Percentiles rank a stretch among this genome's conserved stretches.
Conservation (phyloP, 2,888 invertebrate genomes). For the Cyrtodaria siliqua region DNA sequence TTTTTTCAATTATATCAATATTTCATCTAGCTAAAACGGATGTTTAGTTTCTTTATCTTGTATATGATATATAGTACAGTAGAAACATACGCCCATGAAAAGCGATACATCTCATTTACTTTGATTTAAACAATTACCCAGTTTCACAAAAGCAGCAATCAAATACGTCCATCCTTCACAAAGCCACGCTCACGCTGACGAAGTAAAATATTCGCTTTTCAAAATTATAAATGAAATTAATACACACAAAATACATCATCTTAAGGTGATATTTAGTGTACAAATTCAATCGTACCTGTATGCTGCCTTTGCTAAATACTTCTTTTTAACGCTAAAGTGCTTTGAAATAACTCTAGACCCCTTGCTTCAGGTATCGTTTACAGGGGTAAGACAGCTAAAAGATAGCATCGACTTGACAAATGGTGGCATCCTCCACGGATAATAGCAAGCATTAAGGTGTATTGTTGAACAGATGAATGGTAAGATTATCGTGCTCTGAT, state of each 20-base stretch:
- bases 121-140: conserved; percentile 36
- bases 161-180: no score
- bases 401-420: conserved; percentile 63
- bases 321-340: no score
- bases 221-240: conserved; percentile 33
- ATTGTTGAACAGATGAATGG: conserved; percentile 32
- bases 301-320: no score
- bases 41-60: conserved; percentile 1
- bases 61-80: conserved; percentile 28
- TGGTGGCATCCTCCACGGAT: conserved; percentile 39
- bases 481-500: conserved; percentile 19
- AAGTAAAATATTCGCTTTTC: conserved; percentile 7
- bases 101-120: not conserved
- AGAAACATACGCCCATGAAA: not conserved
- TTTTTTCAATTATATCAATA: no score
- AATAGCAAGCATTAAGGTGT: conserved; percentile 46
- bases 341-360: conserved; percentile 17
- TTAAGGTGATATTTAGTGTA: conserved; percentile 45
- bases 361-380: conserved; percentile 40
- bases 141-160: conserved; percentile 7
- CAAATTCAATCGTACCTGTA: conserved; percentile 6
- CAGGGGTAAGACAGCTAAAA: conserved; percentile 25
- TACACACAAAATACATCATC: conserved; percentile 10
- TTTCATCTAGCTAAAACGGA: no score
- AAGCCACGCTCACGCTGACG: conserved; percentile 2